Evolutionary conservation across 2,888 invertebrate species (phyloP), one percentile per base, ranked within the genome.

Genomic region (Hypomecis atomaria): DNA sequence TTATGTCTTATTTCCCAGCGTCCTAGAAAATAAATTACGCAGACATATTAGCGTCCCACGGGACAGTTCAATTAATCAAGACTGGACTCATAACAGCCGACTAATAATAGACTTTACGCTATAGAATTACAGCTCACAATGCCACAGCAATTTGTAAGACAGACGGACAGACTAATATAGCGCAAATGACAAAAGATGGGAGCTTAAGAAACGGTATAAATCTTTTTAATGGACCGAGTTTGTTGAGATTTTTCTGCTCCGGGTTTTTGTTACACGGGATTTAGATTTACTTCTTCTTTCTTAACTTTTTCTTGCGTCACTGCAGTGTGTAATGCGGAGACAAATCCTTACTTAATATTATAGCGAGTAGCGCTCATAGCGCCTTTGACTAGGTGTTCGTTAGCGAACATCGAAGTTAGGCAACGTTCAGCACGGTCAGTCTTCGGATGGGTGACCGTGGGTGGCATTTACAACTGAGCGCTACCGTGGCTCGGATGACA

Each of bases 21-120:
- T 58, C 68, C 67, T 62, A 71, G 64, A 68, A 65, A 70, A 71
- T 70, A 71, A 71, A 72, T 71, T 64, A 65, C 59, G 56, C 11
- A 42, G 48, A 64, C 44, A 58, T 49, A 57, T 61, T 57, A 67
- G 45, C 66, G 44, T 62, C 66, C 66, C 68, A 71, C 71, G 59
- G 59, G 47, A 53, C 48, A 49, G 40, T 59, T 66, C 62, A 50
- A 49, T 62, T 65, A 36, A 64, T 66, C 42, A 52, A 57, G 13
- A 50, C 38, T 40, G 11, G 6, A 40, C 9, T 38, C 10, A 23
- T 4, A 54, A 9, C 34, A 10, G 6, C 4, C 59, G 40, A 1
- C 11, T 33, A 38, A 70, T 48, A 37, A 34, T 42, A 7, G 47
- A 11, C 10, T 44, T 36, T 66, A 65, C 23, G 10, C 2, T 13